phyloP scores from a whole-genome alignment of 2,113 vertebrate species.

The Galeopterus variegatus region DNA sequence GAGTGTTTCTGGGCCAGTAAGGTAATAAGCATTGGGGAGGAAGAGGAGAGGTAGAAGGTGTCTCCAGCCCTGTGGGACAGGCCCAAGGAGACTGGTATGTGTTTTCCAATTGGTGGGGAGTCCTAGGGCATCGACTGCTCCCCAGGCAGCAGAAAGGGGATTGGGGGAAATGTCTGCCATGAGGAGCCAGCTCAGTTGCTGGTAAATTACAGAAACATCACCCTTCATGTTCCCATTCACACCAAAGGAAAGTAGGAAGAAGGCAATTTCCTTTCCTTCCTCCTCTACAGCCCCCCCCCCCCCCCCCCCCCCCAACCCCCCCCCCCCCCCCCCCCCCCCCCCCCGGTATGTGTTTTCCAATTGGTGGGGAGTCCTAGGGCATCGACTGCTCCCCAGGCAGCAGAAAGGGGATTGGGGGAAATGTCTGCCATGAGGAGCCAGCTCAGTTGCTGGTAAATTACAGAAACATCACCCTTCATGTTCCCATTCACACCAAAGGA shows the following conservation, averaged over 20 bases:
- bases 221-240: neutral
- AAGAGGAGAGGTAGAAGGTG: neutral
- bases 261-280: neutral
- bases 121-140: neutral
- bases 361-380: neutral
- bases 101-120: neutral
- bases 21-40: fast-evolving
- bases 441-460: neutral
- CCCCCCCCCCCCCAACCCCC: neutral
- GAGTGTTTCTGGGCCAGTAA: neutral
- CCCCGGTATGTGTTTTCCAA: neutral
- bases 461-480: neutral
- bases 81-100: neutral
- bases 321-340: too few species aligned
- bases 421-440: neutral
- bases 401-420: neutral
- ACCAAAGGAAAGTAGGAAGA: neutral
- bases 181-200: neutral
- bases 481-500: neutral
- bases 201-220: neutral
- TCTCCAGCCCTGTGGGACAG: neutral
- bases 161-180: neutral
- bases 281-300: neutral
- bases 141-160: neutral
- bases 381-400: neutral